A percentile compares a stretch with the other conserved stretches of the same genome.
phyloP scores from a whole-genome alignment of 2,888 invertebrate species.

The Metellina segmentata region DNA sequence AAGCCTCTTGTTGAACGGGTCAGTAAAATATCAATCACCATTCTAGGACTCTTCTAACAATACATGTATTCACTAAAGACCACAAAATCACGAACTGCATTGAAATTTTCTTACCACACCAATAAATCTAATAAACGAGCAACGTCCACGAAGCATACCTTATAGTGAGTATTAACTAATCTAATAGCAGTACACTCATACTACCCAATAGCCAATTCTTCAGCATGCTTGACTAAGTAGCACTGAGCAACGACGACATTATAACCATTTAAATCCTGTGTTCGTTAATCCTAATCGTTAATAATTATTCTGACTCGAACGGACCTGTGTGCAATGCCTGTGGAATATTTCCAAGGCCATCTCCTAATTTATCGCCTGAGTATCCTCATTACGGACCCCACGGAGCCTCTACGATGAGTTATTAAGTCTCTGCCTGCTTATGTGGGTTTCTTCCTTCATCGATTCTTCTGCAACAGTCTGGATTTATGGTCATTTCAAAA shows the following conservation, averaged over 20 bases:
- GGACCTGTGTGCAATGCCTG: background rate
- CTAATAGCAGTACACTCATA: background rate
- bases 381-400: conserved; percentile 24
- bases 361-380: conserved; percentile 43
- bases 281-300: conserved; percentile 46
- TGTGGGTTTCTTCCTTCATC: conserved; percentile 43
- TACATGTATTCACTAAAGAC: too few species aligned
- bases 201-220: background rate
- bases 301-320: conserved; percentile 24
- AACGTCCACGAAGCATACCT: too few species aligned
- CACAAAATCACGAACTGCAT: too few species aligned
- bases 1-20: too few species aligned
- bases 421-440: conserved; percentile 30
- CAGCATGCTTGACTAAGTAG: background rate
- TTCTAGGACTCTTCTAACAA: too few species aligned
- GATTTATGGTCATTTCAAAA: conserved; percentile 60
- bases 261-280: conserved; percentile 10
- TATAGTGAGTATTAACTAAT: too few species aligned
- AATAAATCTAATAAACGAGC: too few species aligned
- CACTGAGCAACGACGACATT: background rate
- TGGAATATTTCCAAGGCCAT: background rate
- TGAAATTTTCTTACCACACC: too few species aligned
- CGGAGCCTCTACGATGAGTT: conserved; percentile 16
- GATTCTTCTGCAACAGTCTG: conserved; percentile 16
- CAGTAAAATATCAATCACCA: too few species aligned